phyloP scores from a whole-genome alignment of 2,888 invertebrate species.

The Drosophila phalerata region DNA sequence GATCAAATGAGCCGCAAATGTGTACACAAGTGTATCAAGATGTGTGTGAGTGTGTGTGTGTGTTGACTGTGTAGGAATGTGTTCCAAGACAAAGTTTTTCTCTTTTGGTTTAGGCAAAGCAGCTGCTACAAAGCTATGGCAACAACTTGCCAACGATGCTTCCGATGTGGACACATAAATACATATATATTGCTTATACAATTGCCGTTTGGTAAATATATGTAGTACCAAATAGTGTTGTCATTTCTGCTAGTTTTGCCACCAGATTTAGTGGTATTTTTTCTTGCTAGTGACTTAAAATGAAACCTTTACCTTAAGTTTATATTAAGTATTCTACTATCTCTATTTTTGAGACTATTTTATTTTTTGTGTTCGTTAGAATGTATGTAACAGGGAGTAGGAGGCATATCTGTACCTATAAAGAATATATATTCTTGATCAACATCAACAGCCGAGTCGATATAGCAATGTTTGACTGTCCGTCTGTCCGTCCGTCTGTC shows the following conservation, averaged over 20 bases:
- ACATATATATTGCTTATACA: conserved; percentile 12
- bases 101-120: conserved; percentile 4
- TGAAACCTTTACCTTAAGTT: neutral
- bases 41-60: conserved; percentile 8
- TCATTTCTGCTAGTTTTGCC: no score
- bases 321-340: neutral
- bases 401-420: no score
- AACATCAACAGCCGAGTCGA: no score
- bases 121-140: conserved; percentile 10
- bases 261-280: neutral
- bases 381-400: no score
- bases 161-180: conserved; percentile 3
- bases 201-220: no score
- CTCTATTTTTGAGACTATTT: no score
- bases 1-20: conserved; percentile 79
- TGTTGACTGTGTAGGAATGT: no score
- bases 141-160: conserved; percentile 11
- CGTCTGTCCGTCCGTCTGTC: no score
- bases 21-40: conserved; percentile 63
- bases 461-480: no score
- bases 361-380: no score
- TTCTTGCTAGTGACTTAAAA: neutral
- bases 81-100: conserved; percentile 20
- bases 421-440: no score
- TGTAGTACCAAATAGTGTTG: no score